Percentiles rank a stretch among this genome's conserved stretches.
These are phyloP conservation scores for Zaprionus kolodkinae DNA, from an alignment of 1,140 invertebrate species.

Conservation along the genomic window DNA sequence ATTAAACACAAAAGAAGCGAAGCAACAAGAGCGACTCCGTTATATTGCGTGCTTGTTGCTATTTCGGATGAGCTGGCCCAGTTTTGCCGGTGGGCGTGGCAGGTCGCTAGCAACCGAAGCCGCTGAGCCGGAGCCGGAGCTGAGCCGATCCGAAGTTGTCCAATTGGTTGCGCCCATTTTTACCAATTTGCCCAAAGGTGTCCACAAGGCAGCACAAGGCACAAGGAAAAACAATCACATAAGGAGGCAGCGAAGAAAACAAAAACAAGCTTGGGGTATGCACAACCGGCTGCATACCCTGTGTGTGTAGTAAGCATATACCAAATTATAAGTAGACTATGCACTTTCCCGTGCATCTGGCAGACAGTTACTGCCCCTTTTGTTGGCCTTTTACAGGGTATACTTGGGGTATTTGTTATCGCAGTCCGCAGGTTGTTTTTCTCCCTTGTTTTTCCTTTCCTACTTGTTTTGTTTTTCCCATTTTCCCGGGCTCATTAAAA, in stretches of 20 bases:
- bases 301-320: too few species aligned
- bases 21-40: neutral
- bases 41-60: conserved; percentile 52
- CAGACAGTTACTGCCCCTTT: neutral
- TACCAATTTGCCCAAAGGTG: conserved; percentile 42
- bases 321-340: too few species aligned
- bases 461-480: conserved; percentile 40
- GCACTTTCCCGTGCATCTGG: too few species aligned
- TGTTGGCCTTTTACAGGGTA: conserved; percentile 17
- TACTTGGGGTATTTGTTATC: neutral
- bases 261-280: neutral
- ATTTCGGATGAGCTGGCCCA: conserved; percentile 60
- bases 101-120: conserved; percentile 26
- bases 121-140: neutral
- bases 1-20: conserved; percentile 39
- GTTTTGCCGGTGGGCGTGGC: conserved; percentile 44
- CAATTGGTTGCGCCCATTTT: conserved; percentile 43
- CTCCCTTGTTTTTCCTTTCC: neutral
- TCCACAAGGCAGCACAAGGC: conserved; percentile 9
- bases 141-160: conserved; percentile 22
- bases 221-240: conserved; percentile 32
- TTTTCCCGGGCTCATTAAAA: conserved; percentile 70
- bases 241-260: conserved; percentile 15
- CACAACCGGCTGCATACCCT: neutral
- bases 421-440: neutral